Conservation (phyloP, 2,888 invertebrate species). For the Itoplectis maculator region DNA sequence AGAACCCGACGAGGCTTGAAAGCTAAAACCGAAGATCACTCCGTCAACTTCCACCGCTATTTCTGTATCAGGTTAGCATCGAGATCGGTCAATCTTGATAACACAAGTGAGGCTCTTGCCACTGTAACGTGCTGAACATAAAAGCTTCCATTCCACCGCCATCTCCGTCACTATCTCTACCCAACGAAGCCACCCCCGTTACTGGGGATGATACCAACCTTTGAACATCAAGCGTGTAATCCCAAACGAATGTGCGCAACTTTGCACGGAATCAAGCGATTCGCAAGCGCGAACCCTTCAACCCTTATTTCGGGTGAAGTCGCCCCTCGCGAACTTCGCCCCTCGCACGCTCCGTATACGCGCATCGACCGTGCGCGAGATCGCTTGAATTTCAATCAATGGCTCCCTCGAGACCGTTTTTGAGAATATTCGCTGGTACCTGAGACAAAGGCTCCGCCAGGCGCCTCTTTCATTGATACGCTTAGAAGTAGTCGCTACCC, state of each 20-base stretch:
- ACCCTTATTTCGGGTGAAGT: constrained; percentile 11
- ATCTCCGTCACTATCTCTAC: constrained; percentile 27
- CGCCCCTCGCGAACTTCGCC: constrained; percentile 19
- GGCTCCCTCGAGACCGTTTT: constrained; percentile 46
- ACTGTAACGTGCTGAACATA: constrained; percentile 54
- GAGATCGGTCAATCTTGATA: constrained; percentile 63
- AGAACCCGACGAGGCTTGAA: constrained; percentile 48
- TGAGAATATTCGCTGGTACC: constrained; percentile 32
- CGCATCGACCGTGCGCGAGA: constrained; percentile 39
- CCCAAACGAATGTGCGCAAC: constrained; percentile 63
- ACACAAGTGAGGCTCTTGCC: constrained; percentile 43
- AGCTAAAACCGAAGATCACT: constrained; percentile 58
- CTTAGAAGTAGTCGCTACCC: neutral
- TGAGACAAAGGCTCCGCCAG: constrained; percentile 35
- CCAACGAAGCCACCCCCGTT: constrained; percentile 23
- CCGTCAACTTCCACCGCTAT: constrained; percentile 56
- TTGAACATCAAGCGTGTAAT: constrained; percentile 55
- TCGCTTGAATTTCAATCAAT: constrained; percentile 66
- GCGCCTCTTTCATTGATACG: constrained; percentile 18
- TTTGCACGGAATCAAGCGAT: constrained; percentile 64
- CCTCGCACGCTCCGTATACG: constrained; percentile 21
- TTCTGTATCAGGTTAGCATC: constrained; percentile 27
- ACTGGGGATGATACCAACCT: constrained; percentile 36
- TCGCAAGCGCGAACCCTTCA: constrained; percentile 51
- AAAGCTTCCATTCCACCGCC: constrained; percentile 61